Evolutionary conservation across 2,113 vertebrate species (phyloP), one percentile per base, ranked within the genome.

Genomic region (Nerophis lumbriciformis): DNA sequence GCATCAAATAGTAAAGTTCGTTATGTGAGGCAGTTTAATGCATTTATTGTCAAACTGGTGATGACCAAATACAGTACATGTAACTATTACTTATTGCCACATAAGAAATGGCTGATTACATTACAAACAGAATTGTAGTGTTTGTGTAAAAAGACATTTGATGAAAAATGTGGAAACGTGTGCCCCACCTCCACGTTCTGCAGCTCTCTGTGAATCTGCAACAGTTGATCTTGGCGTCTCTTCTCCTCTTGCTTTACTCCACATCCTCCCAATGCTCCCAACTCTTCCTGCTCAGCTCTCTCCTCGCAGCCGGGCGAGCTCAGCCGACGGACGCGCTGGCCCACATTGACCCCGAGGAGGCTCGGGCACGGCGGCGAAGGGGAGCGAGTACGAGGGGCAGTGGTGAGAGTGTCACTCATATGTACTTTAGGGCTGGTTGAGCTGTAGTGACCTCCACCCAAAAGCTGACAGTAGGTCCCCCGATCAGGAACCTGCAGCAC

Each of bases 181-280:
- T 2, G 51, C 28, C 87, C 94, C 80, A 98, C 96, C 87, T 96
- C 94, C 45, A 97, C 95, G 2, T 94, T 93, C 84, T 96, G 94
- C 78, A 98, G 86, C 83, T 98, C 95, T 50, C 77, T 72, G 80
- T 85, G 80, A 6, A 90, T 86, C 66, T 92, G 91, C 14, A 92
- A 91, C 71, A 92, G 88, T 68, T 92, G 91, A 50, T 88, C 88
- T 13, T 91, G 85, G 8, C 90, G 91, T 69, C 89, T 87, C 50
- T 61, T 66, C 59, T 86, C 83, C 39, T 83, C 82, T 39, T 80
- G 64, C 45, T 28, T 77, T 38, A 82, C 78, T 55, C 75, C 50
- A 51, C 74, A 72, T 73, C 65, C 77, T 50, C 69, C 21, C 81
- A 64, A 59, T 69, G 71, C 60, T 68, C 68, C 63, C 84, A 65